Conservation (phyloP, 2,113 vertebrate species). For the Rhinolophus sinicus region DNA sequence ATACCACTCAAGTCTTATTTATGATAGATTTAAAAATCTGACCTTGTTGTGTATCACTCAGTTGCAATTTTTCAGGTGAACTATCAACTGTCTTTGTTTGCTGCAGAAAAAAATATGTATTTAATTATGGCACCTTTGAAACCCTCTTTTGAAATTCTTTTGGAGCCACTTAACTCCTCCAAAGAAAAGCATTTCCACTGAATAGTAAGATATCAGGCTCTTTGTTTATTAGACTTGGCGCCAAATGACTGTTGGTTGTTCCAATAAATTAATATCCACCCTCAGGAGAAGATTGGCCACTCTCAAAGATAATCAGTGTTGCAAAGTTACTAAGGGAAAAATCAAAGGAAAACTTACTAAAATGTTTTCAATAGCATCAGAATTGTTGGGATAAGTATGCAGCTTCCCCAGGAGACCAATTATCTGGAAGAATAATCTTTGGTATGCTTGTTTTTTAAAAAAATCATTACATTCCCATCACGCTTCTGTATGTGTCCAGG, state of each 20-base stretch:
- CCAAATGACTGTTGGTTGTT: background rate
- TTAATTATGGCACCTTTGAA: background rate
- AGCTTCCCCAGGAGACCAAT: background rate
- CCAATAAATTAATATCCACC: background rate
- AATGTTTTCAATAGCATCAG: background rate
- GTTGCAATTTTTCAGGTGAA: background rate
- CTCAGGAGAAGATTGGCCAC: background rate
- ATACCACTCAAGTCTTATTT: background rate
- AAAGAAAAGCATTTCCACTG: background rate
- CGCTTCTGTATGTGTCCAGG: background rate
- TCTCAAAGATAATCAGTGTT: background rate
- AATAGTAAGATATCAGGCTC: background rate
- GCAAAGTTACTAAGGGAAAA: background rate
- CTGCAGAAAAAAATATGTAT: constrained; percentile 29
- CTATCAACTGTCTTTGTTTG: background rate
- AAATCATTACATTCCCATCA: background rate
- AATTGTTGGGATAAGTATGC: too few relatives aligned
- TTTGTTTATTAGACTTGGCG: background rate
- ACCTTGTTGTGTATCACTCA: constrained; percentile 75
- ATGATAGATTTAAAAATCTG: background rate
- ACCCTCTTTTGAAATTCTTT: background rate
- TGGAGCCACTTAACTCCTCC: background rate
- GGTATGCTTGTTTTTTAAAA: background rate
- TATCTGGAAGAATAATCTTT: background rate
- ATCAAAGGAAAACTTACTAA: background rate